Conservation (phyloP, 1,140 invertebrate genomes). For the Zaprionus capensis region DNA sequence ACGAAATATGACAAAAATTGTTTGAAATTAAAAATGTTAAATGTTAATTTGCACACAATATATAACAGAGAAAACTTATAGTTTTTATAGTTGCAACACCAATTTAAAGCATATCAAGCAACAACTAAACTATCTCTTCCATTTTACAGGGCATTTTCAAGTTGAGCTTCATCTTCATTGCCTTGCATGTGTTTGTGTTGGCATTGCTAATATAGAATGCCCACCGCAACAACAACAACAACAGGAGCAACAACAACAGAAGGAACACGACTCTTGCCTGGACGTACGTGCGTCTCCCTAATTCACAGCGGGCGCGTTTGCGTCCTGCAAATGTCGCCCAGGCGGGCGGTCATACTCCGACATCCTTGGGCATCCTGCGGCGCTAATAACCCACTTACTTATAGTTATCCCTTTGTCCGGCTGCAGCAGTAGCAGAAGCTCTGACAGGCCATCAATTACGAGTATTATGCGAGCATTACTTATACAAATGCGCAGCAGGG, state of each 20-base stretch:
- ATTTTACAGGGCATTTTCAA: neutral
- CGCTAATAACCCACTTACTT: conserved; percentile 81
- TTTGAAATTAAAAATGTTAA: neutral
- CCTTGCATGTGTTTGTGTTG: conserved; percentile 56
- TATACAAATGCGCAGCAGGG: conserved; percentile 28
- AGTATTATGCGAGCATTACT: conserved; percentile 48
- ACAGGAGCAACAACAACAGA: conserved; percentile 43
- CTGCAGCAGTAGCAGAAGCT: conserved; percentile 28
- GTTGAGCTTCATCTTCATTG: neutral
- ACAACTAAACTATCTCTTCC: neutral
- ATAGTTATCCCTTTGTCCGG: conserved; percentile 77
- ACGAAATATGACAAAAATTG: neutral
- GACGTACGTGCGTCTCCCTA: conserved; percentile 63
- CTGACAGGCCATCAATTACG: conserved; percentile 67
- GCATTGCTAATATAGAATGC: conserved; percentile 75
- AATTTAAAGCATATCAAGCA: no score
- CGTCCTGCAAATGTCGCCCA: conserved; percentile 22
- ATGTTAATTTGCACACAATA: no score
- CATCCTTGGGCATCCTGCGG: conserved; percentile 65
- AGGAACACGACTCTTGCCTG: conserved; percentile 3
- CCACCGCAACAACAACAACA: conserved; percentile 62
- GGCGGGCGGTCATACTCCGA: conserved; percentile 20
- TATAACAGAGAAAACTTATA: no score
- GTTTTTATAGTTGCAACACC: no score
- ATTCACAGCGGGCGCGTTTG: conserved; percentile 62